Percentiles rank a stretch among this genome's conserved stretches.
Conservation (phyloP, 1,140 invertebrate genomes). For the Ruditapes philippinarum region DNA sequence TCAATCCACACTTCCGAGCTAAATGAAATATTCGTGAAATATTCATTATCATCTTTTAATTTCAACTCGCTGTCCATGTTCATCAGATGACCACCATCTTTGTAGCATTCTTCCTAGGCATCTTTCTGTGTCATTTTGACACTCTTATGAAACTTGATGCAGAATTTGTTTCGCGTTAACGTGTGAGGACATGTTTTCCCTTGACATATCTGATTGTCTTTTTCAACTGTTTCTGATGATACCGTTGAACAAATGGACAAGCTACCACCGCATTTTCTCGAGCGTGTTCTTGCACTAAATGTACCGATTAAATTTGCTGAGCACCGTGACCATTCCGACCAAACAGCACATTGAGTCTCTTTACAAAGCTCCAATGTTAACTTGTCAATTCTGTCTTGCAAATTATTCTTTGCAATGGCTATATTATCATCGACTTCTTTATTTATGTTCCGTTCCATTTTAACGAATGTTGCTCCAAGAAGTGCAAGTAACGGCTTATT, state of each 20-base stretch:
- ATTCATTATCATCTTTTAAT: not conserved
- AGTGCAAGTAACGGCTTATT: too few relatives aligned
- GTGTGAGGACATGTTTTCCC: not conserved
- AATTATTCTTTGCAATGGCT: too few relatives aligned
- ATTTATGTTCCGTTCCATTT: too few relatives aligned
- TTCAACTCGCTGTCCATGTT: constrained; percentile 1
- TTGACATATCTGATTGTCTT: not conserved
- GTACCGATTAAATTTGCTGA: not conserved
- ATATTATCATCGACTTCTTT: too few relatives aligned
- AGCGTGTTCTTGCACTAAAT: not conserved
- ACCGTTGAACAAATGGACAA: not conserved
- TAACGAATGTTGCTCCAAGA: too few relatives aligned
- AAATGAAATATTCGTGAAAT: not conserved
- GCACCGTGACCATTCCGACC: not conserved
- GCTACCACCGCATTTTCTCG: not conserved
- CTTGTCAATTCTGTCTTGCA: not conserved
- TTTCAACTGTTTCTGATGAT: not conserved
- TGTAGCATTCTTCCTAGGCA: not conserved
- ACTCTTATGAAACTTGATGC: not conserved
- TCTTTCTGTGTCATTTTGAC: too few relatives aligned
- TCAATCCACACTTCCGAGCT: not conserved
- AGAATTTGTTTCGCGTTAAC: not conserved
- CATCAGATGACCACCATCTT: not conserved
- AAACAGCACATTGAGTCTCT: not conserved
- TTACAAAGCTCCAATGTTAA: not conserved